Base-by-base conservation (phyloP, 2,888 invertebrate species). In the Sphinx pinastri region DNA sequence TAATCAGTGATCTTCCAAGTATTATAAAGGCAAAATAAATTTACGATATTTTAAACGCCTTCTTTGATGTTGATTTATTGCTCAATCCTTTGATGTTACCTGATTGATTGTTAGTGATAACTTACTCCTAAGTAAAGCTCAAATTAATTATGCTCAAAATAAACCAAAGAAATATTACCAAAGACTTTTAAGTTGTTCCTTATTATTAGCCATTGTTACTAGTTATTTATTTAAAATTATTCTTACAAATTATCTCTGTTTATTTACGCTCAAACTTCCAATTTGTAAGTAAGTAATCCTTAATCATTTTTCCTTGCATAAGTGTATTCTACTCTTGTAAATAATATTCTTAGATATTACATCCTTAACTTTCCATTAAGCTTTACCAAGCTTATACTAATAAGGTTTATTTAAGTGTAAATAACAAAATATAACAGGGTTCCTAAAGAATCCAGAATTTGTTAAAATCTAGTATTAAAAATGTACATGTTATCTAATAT, bases 371-470 rank as follows among this genome's bases (percentile, higher is more conserved):
- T 47, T 13, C 47, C 2, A 12, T 13, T 60, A 60, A 7, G 58
- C 38, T 60, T 47, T 38, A 31, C 60, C 25, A 25, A 57, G 57
- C 25, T 13, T 57, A 31, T 38, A 11, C 10, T 25, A 25, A 57
- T 31, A 57, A 51, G 25, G 1, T 25, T 25, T 47, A 4, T 47
- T 16, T 49, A 63, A 63, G 63, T 63, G 63, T 63, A 63, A 19
- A 49, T 72, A 74, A 77, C 72, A 78, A 76, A 74, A 78, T 55
- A 68, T 77, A 74, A 86, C 85, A 87, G 86, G 87, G 85, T 86
- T 87, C 81, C 76, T 81, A 70, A 71, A 80, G 83, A 85, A 86
- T 85, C 85, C 82, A 70, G 76, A 76, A 74, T 75, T 74, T 68
- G 74, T 74, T 72, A 73, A 73, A 72, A 75, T 72, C 12, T 63